Base-by-base conservation (phyloP, 2,888 invertebrate genomes). In the Horisme vitalbata region DNA sequence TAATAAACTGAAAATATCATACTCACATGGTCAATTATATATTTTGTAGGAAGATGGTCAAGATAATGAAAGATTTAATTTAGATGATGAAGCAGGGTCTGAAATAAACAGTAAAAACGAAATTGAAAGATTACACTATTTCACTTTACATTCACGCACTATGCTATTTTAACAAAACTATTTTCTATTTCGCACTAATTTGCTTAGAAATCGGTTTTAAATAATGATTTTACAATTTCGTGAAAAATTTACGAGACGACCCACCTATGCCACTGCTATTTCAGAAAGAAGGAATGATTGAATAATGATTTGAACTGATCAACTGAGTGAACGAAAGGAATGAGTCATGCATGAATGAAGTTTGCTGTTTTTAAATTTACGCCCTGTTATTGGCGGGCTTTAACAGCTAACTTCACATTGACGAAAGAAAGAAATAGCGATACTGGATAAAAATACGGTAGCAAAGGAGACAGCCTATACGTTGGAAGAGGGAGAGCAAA, bases 211-310 rank as follows among this genome's bases (percentile, higher is more conserved):
- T n/a, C n/a, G n/a, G n/a, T n/a, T n/a, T n/a, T n/a, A n/a, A n/a
- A n/a, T n/a, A n/a, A n/a, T n/a, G n/a, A 7, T 14, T 26, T 3
- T 18, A 23, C 12, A 14, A 14, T 10, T 26, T 14, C 4, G n/a
- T 5, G 11, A 11, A 4, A 8, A 20, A 8, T 9, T 3, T n/a
- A 2, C 8, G 0, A 26, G 64, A 72, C 87, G 72, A 77, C 88
- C 76, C 65, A 88, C 88, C 88, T 84, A 45, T 71, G 82, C 86
- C 87, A 79, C 88, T 85, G 87, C 88, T 76, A 61, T 48, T 52
- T 48, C 53, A 65, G 71, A 83, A 77, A 77, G 74, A 73, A 57
- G 59, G 65, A 71, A 65, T 54, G 13, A 11, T 4, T 12, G n/a
- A 27, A 10, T 4, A 20, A 8, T 8, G 4, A 12, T 34, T 8